Evolutionary conservation across 2,888 invertebrate species (phyloP).

Genomic region (Ophion ventricosus): DNA sequence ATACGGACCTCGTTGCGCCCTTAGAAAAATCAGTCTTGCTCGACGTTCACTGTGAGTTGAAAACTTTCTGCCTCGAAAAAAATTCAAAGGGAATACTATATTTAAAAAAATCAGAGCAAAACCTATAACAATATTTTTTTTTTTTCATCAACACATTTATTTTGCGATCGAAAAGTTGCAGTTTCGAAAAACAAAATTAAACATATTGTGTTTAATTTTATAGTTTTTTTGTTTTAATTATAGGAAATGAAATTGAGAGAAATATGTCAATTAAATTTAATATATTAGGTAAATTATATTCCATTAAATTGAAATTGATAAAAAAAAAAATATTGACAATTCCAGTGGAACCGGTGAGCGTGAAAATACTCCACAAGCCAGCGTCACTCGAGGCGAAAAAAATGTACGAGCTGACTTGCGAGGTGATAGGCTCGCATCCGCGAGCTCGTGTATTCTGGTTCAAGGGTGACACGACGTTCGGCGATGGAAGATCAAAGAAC

Average conservation of each 20-base stretch:
- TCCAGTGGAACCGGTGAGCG: slow-evolving; percentile 92
- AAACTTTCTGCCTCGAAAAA: neutral
- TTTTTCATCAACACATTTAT: too few relatives aligned
- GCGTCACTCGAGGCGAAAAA: slow-evolving; percentile 91
- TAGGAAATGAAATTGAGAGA: too few relatives aligned
- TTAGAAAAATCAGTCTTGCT: slow-evolving; percentile 92
- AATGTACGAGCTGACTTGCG: slow-evolving; percentile 91
- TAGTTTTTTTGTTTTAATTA: too few relatives aligned
- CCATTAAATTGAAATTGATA: neutral
- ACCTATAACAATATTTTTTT: too few relatives aligned
- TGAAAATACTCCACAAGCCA: slow-evolving; percentile 91
- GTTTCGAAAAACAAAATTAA: too few relatives aligned
- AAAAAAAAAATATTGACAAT: slow-evolving; percentile 69
- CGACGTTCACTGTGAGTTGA: slow-evolving; percentile 89
- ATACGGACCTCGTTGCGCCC: slow-evolving; percentile 93
- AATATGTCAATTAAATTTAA: too few relatives aligned
- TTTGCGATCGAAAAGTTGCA: too few relatives aligned
- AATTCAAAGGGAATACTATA: neutral
- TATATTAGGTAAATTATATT: too few relatives aligned
- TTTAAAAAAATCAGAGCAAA: too few relatives aligned
- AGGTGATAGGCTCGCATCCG: slow-evolving; percentile 93
- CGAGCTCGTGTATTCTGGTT: slow-evolving; percentile 93
- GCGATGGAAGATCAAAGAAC: slow-evolving; percentile 84
- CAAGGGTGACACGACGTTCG: slow-evolving; percentile 91
- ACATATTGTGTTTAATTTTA: too few relatives aligned